phyloP scores from a whole-genome alignment of 2,888 invertebrate species.

The Physocephala rufipes region DNA sequence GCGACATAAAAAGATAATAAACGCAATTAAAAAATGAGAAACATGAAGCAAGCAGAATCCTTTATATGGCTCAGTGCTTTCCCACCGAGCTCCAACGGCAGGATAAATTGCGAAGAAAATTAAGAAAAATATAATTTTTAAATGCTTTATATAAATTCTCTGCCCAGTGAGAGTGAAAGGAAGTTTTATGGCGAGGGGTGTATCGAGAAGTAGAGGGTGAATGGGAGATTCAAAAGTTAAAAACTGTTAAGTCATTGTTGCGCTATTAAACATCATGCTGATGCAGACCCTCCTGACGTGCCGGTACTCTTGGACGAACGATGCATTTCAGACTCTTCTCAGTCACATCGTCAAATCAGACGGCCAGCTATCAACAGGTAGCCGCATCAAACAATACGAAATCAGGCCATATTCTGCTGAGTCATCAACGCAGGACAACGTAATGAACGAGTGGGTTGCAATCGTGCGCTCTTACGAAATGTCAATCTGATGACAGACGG shows the following conservation, averaged over 20 bases:
- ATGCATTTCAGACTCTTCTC: neutral
- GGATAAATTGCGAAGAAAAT: conserved; percentile 15
- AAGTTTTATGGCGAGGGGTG: neutral
- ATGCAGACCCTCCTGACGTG: too few species aligned
- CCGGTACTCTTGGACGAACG: too few species aligned
- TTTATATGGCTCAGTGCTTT: too few species aligned
- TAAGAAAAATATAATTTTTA: neutral
- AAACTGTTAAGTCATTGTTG: conserved; percentile 62
- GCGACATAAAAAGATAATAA: too few species aligned
- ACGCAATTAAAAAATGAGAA: too few species aligned
- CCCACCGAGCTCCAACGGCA: neutral
- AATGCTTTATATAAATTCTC: too few species aligned
- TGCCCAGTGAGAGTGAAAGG: too few species aligned
- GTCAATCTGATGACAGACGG: conserved; percentile 49
- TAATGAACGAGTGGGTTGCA: conserved; percentile 14
- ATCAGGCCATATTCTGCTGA: conserved; percentile 17
- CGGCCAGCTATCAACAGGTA: conserved; percentile 25
- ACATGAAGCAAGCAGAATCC: neutral
- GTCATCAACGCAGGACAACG: conserved; percentile 20
- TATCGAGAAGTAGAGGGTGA: too few species aligned
- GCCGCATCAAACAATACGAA: neutral
- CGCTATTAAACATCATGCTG: conserved; percentile 56
- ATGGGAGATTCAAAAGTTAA: conserved; percentile 29
- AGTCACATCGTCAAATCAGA: neutral
- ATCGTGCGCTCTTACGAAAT: conserved; percentile 37